Evolutionary conservation across 2,113 vertebrate species (phyloP), one percentile per base, ranked within the genome.

Genomic region (Ranitomeya variabilis): DNA sequence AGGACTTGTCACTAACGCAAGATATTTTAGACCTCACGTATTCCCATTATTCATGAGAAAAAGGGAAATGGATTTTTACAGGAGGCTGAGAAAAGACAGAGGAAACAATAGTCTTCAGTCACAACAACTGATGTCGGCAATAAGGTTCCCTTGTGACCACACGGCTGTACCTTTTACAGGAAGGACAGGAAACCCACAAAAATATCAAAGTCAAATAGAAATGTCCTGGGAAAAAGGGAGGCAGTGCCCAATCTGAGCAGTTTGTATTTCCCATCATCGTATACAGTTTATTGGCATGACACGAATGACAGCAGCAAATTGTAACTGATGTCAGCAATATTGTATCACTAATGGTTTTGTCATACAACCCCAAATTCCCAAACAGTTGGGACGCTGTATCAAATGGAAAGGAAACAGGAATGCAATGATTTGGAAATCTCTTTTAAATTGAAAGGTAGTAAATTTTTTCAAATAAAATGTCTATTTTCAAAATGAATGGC

Each of bases 81-180:
- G 92, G 91, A 86, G 92, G 93, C 91, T 92, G 93, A 94, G 94
- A 94, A 94, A 93, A 91, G 90, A 90, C 90, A 88, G 86, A 93
- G 92, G 91, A 92, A 95, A 95, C 94, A 95, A 95, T 95, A 91
- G 92, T 91, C 90, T 81, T 95, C 94, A 95, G 91, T 95, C 95
- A 95, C 69, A 78, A 71, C 73, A 78, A 73, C 90, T 90, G 59
- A 81, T 92, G 86, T 59, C 90, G 87, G 69, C 77, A 55, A 80
- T 91, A 92, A 89, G 90, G 90, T 94, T 96, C 94, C 94, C 94
- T 93, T 93, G 90, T 92, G 92, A 93, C 84, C 86, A 92, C 66
- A 90, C 87, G 87, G 21, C 60, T 83, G 54, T 90, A 89, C 91
- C 89, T 89, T 86, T 59, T 89, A 87, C 91, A 90, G 91, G 92